A percentile compares a stretch with the other conserved stretches of the same genome.
Evolutionary conservation across 1,140 invertebrate species (phyloP).

Genomic region (Zaprionus nigranus): DNA sequence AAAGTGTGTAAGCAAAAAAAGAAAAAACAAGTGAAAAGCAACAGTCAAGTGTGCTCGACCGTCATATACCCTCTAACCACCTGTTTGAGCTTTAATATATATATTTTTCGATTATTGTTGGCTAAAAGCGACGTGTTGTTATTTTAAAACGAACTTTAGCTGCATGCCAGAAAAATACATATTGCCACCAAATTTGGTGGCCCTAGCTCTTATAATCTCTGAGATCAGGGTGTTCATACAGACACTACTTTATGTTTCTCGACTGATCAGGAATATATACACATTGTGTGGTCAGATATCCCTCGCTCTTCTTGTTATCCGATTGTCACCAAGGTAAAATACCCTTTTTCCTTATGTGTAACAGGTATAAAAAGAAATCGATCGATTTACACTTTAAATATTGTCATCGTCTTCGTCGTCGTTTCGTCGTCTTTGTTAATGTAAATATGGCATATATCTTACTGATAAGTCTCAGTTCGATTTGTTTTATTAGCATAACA

Average conservation of each 20-base stretch:
- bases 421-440: constrained; percentile 19
- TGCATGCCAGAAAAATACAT: no score
- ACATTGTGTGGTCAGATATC: accelerated
- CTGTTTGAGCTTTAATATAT: no score
- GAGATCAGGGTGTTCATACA: neutral
- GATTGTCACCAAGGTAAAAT: neutral
- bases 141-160: no score
- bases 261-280: neutral
- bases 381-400: constrained; percentile 78
- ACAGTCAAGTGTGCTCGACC: neutral
- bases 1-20: constrained; percentile 30
- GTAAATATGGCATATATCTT: constrained; percentile 54
- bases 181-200: neutral
- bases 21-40: neutral
- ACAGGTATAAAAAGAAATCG: constrained; percentile 34
- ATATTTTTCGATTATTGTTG: no score
- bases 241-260: neutral
- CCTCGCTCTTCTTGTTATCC: no score
- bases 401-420: constrained; percentile 23
- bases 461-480: constrained; percentile 63
- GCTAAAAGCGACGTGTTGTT: no score
- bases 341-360: no score
- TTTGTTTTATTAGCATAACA: constrained; percentile 82
- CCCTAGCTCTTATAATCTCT: neutral
- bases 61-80: neutral